A percentile compares a stretch with the other conserved stretches of the same genome.
phyloP scores from a whole-genome alignment of 2,113 vertebrate species.

The Lepus americanus region DNA sequence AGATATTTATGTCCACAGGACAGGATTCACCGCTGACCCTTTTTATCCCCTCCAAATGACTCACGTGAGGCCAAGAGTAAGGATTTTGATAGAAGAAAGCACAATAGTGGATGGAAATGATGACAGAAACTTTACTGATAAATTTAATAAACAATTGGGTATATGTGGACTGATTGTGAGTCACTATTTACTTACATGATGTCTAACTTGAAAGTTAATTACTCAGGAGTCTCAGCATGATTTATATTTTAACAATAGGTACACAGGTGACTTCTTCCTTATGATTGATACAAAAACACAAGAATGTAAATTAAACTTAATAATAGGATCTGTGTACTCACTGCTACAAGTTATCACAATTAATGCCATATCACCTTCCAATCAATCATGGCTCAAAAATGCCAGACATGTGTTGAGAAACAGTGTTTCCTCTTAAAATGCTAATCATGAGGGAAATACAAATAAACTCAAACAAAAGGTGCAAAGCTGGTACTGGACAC shows the following conservation, averaged over 20 bases:
- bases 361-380: background rate
- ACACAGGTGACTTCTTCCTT: background rate
- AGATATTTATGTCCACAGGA: constrained; percentile 36
- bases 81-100: constrained; percentile 54
- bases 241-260: constrained; percentile 52
- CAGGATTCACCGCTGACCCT: constrained; percentile 66
- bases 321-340: background rate
- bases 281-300: background rate
- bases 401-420: background rate
- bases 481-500: background rate
- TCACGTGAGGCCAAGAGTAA: constrained; percentile 36
- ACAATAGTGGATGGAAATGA: background rate
- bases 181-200: constrained; percentile 70
- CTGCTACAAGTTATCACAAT: background rate
- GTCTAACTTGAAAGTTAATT: constrained; percentile 62
- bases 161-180: constrained; percentile 55
- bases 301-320: constrained; percentile 35
- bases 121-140: constrained; percentile 56
- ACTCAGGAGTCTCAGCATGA: background rate
- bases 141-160: constrained; percentile 61
- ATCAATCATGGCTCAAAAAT: background rate
- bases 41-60: constrained; percentile 33
- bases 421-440: background rate
- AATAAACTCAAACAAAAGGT: background rate
- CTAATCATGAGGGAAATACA: background rate